Conservation (phyloP, 2,113 vertebrate species). For the Boleophthalmus pectinirostris region DNA sequence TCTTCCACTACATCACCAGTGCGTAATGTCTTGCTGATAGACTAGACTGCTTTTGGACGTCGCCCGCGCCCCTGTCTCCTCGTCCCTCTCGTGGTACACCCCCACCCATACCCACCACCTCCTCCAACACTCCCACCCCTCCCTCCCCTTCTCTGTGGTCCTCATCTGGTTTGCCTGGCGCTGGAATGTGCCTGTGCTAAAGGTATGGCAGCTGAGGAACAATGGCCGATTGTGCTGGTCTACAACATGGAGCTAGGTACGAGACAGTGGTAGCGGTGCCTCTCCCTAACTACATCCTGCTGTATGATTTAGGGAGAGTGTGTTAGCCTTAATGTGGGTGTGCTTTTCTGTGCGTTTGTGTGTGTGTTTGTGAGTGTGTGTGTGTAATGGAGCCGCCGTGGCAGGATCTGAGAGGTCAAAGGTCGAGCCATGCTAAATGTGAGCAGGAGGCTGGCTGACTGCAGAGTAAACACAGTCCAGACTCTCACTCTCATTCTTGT, state of each 20-base stretch:
- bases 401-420: slow-evolving; percentile 69
- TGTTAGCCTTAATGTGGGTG: slow-evolving; percentile 32
- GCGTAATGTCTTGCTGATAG: background rate
- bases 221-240: slow-evolving; percentile 75
- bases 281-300: slow-evolving; percentile 75
- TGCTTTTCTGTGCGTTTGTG: slow-evolving; percentile 20
- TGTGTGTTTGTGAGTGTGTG: slow-evolving; percentile 46
- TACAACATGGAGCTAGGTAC: slow-evolving; percentile 57
- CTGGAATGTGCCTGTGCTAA: slow-evolving; percentile 84
- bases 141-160: slow-evolving; percentile 25
- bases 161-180: slow-evolving; percentile 78
- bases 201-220: slow-evolving; percentile 76
- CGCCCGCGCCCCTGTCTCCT: slow-evolving; percentile 15
- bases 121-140: background rate
- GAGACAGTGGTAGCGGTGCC: slow-evolving; percentile 55
- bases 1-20: background rate
- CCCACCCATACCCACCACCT: slow-evolving; percentile 9
- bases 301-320: slow-evolving; percentile 70
- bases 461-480: slow-evolving; percentile 75
- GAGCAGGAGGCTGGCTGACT: slow-evolving; percentile 74
- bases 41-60: background rate
- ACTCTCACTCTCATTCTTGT: slow-evolving; percentile 50
- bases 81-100: background rate
- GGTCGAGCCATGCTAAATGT: slow-evolving; percentile 76
- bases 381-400: slow-evolving; percentile 73